Percentiles rank a stretch among this genome's conserved stretches.
phyloP scores from a whole-genome alignment of 2,888 invertebrate species.

The Oscheius sp. region DNA sequence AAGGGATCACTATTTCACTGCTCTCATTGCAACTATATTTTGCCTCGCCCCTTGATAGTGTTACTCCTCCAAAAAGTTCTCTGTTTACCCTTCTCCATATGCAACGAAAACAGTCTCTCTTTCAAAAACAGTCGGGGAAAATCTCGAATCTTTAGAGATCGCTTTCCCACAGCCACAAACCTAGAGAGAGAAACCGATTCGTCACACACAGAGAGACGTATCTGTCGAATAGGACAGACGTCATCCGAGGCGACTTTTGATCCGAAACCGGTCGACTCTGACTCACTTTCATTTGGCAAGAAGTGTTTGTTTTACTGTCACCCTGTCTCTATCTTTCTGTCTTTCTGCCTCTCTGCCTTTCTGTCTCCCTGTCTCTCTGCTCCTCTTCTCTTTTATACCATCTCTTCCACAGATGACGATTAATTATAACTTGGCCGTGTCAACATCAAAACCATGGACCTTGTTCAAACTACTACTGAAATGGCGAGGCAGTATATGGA shows the following conservation, averaged over 20 bases:
- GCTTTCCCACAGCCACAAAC: background rate
- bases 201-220: too few relatives aligned
- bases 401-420: constrained; percentile 54
- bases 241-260: too few relatives aligned
- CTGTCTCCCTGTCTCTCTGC: background rate
- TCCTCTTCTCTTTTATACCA: background rate
- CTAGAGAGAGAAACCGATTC: too few relatives aligned
- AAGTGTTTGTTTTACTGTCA: background rate
- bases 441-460: constrained; percentile 63
- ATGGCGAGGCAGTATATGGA: constrained; percentile 64
- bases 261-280: too few relatives aligned
- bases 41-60: too few relatives aligned
- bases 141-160: background rate
- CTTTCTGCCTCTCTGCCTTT: background rate
- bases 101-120: background rate
- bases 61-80: too few relatives aligned
- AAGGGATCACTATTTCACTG: too few relatives aligned
- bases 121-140: background rate
- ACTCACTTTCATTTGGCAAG: background rate
- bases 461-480: constrained; percentile 63
- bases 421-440: constrained; percentile 63
- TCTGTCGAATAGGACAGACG: background rate
- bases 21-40: too few relatives aligned
- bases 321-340: constrained; percentile 1
- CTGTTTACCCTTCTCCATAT: too few relatives aligned